A percentile compares a stretch with the other conserved stretches of the same genome.
phyloP scores from a whole-genome alignment of 2,888 invertebrate genomes.

The Neoascia interrupta region DNA sequence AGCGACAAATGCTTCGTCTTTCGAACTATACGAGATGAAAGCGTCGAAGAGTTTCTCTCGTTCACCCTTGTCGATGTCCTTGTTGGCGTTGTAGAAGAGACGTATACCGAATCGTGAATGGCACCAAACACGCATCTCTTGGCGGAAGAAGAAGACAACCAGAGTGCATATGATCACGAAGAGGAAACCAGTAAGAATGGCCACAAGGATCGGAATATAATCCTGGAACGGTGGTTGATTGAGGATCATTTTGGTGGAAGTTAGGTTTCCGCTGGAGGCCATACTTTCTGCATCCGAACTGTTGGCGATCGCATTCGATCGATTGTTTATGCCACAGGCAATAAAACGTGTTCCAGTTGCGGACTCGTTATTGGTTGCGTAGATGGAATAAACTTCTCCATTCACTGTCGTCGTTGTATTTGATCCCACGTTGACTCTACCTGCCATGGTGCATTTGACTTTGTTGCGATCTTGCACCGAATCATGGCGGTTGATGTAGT shows the following conservation, averaged over 20 bases:
- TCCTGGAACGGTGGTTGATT: conserved; percentile 84
- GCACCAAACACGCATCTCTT: conserved; percentile 92
- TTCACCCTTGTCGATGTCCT: conserved; percentile 90
- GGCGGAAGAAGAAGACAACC: conserved; percentile 89
- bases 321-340: conserved; percentile 63
- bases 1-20: conserved; percentile 94
- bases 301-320: conserved; percentile 43
- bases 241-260: conserved; percentile 82
- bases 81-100: conserved; percentile 86
- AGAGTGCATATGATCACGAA: conserved; percentile 88
- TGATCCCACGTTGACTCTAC: conserved; percentile 72
- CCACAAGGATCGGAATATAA: conserved; percentile 89
- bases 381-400: conserved; percentile 73
- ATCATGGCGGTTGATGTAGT: conserved; percentile 89
- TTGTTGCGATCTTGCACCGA: conserved; percentile 88
- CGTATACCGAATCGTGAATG: conserved; percentile 91
- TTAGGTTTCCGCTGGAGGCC: conserved; percentile 82
- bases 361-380: conserved; percentile 71
- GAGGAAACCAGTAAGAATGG: conserved; percentile 88
- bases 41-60: conserved; percentile 95
- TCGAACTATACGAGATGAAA: conserved; percentile 95
- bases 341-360: conserved; percentile 71
- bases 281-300: conserved; percentile 55
- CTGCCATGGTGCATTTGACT: conserved; percentile 84
- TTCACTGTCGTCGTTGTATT: conserved; percentile 65